phyloP scores from a whole-genome alignment of 2,797 vertebrate species.

The Ambastaia sidthimunki region DNA sequence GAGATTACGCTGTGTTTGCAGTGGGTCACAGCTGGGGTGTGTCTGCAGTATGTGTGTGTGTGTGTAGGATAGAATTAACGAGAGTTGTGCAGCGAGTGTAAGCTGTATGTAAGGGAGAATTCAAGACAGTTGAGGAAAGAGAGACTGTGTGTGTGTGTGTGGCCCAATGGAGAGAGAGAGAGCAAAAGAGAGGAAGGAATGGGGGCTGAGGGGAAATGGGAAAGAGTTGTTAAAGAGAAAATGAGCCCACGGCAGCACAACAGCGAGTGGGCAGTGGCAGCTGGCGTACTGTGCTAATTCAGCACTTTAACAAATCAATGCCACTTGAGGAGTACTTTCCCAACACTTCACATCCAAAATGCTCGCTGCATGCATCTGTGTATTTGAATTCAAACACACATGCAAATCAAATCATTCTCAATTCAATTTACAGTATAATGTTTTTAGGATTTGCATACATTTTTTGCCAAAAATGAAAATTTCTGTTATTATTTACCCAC shows the following conservation, averaged over 20 bases:
- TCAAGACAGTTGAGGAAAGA: conserved; percentile 29
- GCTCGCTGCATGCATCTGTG: conserved; percentile 51
- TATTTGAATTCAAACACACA: conserved; percentile 41
- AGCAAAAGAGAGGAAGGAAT: conserved; percentile 27
- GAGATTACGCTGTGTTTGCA: conserved; percentile 20
- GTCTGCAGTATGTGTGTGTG: conserved; percentile 44
- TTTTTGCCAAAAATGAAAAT: not conserved
- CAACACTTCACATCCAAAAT: conserved; percentile 89
- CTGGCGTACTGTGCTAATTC: conserved; percentile 94
- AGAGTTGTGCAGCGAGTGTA: no score
- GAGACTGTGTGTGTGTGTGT: conserved; percentile 33
- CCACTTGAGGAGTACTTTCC: conserved; percentile 96
- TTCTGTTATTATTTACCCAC: conserved; percentile 15
- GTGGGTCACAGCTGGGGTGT: conserved; percentile 46
- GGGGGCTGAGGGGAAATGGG: conserved; percentile 61
- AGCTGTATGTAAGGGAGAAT: conserved; percentile 15
- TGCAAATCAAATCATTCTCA: conserved; percentile 21
- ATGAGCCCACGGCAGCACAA: conserved; percentile 74
- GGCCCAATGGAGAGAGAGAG: conserved; percentile 24
- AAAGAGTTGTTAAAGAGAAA: conserved; percentile 63
- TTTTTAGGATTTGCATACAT: conserved; percentile 9
- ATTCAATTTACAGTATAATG: not conserved
- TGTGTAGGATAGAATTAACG: not conserved
- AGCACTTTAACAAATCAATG: conserved; percentile 99
- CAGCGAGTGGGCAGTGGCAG: conserved; percentile 79